Conservation (phyloP, 2,113 vertebrate genomes). For the Mohoua ochrocephala region DNA sequence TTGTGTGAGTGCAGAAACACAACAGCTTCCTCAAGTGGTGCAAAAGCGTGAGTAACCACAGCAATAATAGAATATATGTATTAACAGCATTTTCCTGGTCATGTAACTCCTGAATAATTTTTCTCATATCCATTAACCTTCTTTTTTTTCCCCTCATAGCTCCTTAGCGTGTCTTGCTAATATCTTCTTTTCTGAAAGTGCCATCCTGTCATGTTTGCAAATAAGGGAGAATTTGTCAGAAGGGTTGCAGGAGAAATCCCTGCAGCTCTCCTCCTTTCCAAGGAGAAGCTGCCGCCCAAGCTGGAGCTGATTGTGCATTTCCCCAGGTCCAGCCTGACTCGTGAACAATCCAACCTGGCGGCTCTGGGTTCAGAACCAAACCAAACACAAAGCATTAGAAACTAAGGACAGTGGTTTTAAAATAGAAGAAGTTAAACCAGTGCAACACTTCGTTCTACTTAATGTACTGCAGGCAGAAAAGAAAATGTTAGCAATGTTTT, state of each 20-base stretch:
- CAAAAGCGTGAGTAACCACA: background rate
- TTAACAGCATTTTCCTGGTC: background rate
- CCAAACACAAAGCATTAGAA: background rate
- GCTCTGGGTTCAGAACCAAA: background rate
- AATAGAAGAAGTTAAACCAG: background rate
- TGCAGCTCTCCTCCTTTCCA: background rate
- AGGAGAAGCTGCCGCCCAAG: background rate
- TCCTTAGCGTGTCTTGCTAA: background rate
- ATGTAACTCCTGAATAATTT: background rate
- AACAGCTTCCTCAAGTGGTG: background rate
- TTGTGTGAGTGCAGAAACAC: background rate
- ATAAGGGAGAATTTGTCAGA: background rate
- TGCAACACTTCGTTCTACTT: background rate
- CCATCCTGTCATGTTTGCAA: background rate
- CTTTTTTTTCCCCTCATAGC: background rate
- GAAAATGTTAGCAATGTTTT: background rate
- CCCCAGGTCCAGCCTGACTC: background rate
- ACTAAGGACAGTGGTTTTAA: background rate
- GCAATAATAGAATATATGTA: background rate
- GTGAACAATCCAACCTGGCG: background rate
- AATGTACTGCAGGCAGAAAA: background rate
- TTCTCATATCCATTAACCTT: background rate
- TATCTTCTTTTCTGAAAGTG: background rate
- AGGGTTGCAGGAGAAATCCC: background rate
- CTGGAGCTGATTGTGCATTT: background rate